These are phyloP conservation scores for Dasypus novemcinctus DNA, from an alignment of 2,113 vertebrate species.

Conservation along the genomic window DNA sequence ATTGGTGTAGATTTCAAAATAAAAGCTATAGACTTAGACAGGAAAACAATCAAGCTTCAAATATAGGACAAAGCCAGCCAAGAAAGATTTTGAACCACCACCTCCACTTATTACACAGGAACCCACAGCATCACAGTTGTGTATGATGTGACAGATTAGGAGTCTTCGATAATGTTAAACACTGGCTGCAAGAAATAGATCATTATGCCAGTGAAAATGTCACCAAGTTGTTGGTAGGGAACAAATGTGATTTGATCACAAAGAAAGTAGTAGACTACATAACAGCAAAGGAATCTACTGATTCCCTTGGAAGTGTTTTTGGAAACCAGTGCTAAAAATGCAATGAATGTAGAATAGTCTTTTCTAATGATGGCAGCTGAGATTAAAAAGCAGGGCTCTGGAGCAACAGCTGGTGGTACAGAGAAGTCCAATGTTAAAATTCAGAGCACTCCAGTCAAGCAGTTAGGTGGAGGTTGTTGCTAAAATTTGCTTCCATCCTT, in stretches of 20 bases:
- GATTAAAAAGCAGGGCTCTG: conserved; percentile 98
- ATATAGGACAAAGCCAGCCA: too few relatives aligned
- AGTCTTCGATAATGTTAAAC: conserved; percentile 99
- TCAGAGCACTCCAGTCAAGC: conserved; percentile 98
- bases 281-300: conserved; percentile 97
- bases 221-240: conserved; percentile 98
- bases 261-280: conserved; percentile 99
- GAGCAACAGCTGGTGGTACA: conserved; percentile 90
- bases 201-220: conserved; percentile 99
- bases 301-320: conserved; percentile 95
- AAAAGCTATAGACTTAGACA: too few relatives aligned
- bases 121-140: too few relatives aligned
- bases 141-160: too few relatives aligned
- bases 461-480: conserved; percentile 96
- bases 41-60: too few relatives aligned
- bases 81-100: too few relatives aligned
- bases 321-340: conserved; percentile 98
- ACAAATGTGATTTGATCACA: conserved; percentile 97
- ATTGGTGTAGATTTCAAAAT: too few relatives aligned
- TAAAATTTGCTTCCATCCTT: conserved; percentile 82
- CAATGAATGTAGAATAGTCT: conserved; percentile 99
- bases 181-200: conserved; percentile 99
- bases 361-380: conserved; percentile 99
- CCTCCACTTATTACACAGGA: too few relatives aligned
- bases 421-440: conserved; percentile 99